Base-by-base conservation (phyloP, 2,797 vertebrate species). In the Pogonophryne albipinna region DNA sequence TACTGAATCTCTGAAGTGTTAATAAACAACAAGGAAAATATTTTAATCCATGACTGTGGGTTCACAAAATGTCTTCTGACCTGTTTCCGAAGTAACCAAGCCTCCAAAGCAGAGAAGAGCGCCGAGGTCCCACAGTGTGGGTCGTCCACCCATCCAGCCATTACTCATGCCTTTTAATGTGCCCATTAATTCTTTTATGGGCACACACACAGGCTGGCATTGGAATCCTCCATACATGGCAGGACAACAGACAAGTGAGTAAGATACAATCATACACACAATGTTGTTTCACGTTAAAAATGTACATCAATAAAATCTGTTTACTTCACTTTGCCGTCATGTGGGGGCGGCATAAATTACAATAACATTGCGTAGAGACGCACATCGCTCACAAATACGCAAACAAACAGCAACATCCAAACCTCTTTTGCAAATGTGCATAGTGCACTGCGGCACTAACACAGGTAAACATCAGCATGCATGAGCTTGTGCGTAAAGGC, bases 181-280 rank as follows among this genome's bases (percentile, higher is more conserved):
- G 3, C 75, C 84, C 2, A 0, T 20, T 38, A 79, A 56, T 42
- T 1, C 27, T 27, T n/a, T 20, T 10, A 41, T 66, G 0, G 27
- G 57, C 3, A 0, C 49, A 3, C 71, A 17, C 8, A 6, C 34
- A 11, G 16, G 60, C 31, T 85, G 77, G 84, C 4, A 19, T 3
- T 23, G 7, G 16, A 15, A 7, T 14, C 53, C 53, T 20, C 53
- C 0, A 8, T 67, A 46, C 20, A 34, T 3, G 0, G 0, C 12
- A 17, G 56, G 56, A 17, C 73, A 65, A 15, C 65, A 4, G 1
- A 19, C 64, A 58, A 3, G 87, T 88, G 61, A 76, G 83, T 56
- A 13, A 2, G 4, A 1, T 56, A 17, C 13, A 59, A 12, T 34
- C 12, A 6, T 9, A 13, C 11, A 55, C 13, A 11, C 66, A 41